Percentiles rank a stretch among this genome's conserved stretches.
phyloP scores from a whole-genome alignment of 2,888 invertebrate genomes.

The Noctua fimbriata region DNA sequence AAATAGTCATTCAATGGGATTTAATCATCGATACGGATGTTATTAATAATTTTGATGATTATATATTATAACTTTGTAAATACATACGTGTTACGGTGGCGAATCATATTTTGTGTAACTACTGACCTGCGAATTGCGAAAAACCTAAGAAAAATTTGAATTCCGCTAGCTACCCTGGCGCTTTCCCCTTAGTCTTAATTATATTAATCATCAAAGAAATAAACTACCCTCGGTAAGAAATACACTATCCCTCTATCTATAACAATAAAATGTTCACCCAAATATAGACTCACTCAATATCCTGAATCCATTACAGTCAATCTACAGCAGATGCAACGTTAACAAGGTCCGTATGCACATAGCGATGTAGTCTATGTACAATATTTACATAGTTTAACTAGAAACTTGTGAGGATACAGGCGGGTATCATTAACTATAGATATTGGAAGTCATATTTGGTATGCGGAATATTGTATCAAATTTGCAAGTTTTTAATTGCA shows the following conservation, averaged over 20 bases:
- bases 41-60: too few relatives aligned
- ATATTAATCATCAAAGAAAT: background rate
- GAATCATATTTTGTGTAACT: too few relatives aligned
- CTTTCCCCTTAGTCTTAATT: too few relatives aligned
- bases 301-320: constrained; percentile 38
- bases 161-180: too few relatives aligned
- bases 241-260: too few relatives aligned
- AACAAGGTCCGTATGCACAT: constrained; percentile 16
- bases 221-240: background rate
- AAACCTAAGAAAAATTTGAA: too few relatives aligned
- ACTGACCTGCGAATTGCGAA: too few relatives aligned
- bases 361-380: constrained; percentile 4
- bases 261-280: background rate
- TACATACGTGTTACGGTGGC: too few relatives aligned
- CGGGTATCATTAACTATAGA: constrained; percentile 10
- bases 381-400: constrained; percentile 21
- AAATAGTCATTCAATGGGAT: too few relatives aligned
- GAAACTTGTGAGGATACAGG: background rate
- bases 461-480: background rate
- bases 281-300: constrained; percentile 16
- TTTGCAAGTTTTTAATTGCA: too few relatives aligned
- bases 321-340: constrained; percentile 28
- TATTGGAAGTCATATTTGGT: constrained; percentile 5
- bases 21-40: too few relatives aligned
- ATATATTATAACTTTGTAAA: too few relatives aligned